These are phyloP conservation scores for Drosophila suboccidentalis DNA, from an alignment of 2,888 invertebrate genomes.

Conservation along the genomic window DNA sequence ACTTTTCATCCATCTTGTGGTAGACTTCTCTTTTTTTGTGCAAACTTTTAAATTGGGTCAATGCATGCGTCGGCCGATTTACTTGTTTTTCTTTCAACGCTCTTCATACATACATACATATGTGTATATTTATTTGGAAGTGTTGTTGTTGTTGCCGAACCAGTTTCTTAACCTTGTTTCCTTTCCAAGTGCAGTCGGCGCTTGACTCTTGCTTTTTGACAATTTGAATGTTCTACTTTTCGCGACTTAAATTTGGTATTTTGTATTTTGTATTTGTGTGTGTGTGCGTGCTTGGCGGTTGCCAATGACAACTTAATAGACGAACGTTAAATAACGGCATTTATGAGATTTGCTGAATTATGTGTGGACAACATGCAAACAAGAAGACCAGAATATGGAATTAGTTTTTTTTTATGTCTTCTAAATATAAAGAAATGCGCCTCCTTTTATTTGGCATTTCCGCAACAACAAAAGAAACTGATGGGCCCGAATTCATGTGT, in stretches of 20 bases:
- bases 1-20: conserved; percentile 42
- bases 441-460: conserved; percentile 50
- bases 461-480: conserved; percentile 43
- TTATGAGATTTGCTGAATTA: conserved; percentile 49
- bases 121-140: conserved; percentile 29
- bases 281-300: conserved; percentile 38
- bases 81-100: conserved; percentile 39
- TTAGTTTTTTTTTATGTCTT: conserved; percentile 22
- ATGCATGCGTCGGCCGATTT: conserved; percentile 58
- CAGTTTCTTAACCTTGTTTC: conserved; percentile 79
- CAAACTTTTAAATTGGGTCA: conserved; percentile 71
- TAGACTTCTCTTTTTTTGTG: conserved; percentile 40
- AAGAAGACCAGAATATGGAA: conserved; percentile 12
- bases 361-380: conserved; percentile 50
- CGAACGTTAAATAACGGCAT: conserved; percentile 46
- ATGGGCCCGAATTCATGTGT: background rate
- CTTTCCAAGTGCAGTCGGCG: conserved; percentile 70
- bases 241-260: conserved; percentile 27
- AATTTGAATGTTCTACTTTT: conserved; percentile 70
- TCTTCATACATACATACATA: conserved; percentile 10
- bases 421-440: conserved; percentile 6
- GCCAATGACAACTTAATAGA: conserved; percentile 58
- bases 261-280: background rate
- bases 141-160: conserved; percentile 60
- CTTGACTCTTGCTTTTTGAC: conserved; percentile 69